Evolutionary conservation across 1,140 invertebrate species (phyloP), one percentile per base, ranked within the genome.

Genomic region (Drosophila biarmipes): DNA sequence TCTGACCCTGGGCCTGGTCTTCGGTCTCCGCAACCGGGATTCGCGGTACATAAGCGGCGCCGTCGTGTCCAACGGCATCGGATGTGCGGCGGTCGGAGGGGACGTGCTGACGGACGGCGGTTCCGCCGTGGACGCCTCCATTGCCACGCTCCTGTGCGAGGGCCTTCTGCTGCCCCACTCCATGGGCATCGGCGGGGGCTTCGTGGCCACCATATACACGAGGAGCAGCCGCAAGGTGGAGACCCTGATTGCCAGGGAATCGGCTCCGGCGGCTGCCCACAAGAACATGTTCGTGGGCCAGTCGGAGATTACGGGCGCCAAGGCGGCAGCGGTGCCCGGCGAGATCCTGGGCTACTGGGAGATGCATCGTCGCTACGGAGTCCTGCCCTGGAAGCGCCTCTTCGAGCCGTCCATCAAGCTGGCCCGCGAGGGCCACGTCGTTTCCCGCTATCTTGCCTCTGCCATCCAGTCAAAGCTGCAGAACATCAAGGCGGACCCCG

Each of bases 151-250:
- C 37, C 95, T 99, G 69, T 98, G 98, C 92, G 96, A 97, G 84
- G 97, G 97, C 0, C 93, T 98, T 2, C 94, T 97, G 4, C 95
- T 97, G 91, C 94, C 96, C 34, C 97, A 98, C 90, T 97, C 96
- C 75, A 96, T 97, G 94, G 98, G 98, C 1, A 92, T 98, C n/a
- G 97, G 98, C 21, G 98, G 98, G 24, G 97, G 97, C 14, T 96
- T 97, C 85, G 93, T 98, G 37, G 95, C 96, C 92, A 96, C 96
- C 12, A 93, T 97, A 52, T 98, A 97, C 91, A 95, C 95, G 61
- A 92, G 92, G 91, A 92, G 93, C 55, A 93, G 92, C 6, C 93
- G 92, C 12, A 94, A 93, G 90, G 93, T 93, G 35, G 94, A 94
- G 62, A 94, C 94, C 6, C 87, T 98, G 11, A 95, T 97, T 90